Base-by-base conservation (phyloP, 2,797 vertebrate genomes). In the Ceyx erithaca region DNA sequence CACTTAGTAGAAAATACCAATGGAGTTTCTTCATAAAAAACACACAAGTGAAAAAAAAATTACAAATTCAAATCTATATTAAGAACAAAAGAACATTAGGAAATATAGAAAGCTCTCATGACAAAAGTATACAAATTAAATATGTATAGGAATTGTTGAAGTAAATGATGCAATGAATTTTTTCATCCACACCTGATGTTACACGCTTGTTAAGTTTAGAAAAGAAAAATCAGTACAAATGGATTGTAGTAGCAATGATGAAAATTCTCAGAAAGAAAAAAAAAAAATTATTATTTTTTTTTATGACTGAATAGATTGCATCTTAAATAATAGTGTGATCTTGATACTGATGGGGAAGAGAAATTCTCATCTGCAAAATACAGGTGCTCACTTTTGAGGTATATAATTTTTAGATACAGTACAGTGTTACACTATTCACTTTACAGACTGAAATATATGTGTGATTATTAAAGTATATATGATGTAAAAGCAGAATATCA, bases 11-110 rank as follows among this genome's bases (percentile, higher is more conserved):
- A 26, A 89, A 57, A 14, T 25, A 71, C 9, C 12, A n/a, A 23
- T 57, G 14, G 4, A 71, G 6, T 45, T 23, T 43, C 7, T 26
- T 54, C 11, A 72, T 28, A 57, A 33, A 77, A 87, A 68, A 25
- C 1, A 37, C 3, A 58, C 1, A 15, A 3, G 3, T 3, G 6
- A 23, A 54, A 55, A 75, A 4, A 9, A 31, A 15, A 8, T 35
- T 15, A 4, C 28, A 52, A 2, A 18, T 67, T 61, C 4, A 57
- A 37, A 33, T 5, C 3, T 13, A 2, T 49, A 23, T 35, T 69
- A 63, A 63, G 13, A 70, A 41, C 1, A 66, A 69, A 78, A 22
- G 2, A 64, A 14, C 9, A 26, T 14, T 40, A 68, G 55, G 12
- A 57, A 14, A 28, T 25, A 23, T 8, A 52, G 43, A 66, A 46